These are phyloP conservation scores for Mallotus villosus DNA, from an alignment of 2,797 vertebrate genomes.

Conservation along the genomic window DNA sequence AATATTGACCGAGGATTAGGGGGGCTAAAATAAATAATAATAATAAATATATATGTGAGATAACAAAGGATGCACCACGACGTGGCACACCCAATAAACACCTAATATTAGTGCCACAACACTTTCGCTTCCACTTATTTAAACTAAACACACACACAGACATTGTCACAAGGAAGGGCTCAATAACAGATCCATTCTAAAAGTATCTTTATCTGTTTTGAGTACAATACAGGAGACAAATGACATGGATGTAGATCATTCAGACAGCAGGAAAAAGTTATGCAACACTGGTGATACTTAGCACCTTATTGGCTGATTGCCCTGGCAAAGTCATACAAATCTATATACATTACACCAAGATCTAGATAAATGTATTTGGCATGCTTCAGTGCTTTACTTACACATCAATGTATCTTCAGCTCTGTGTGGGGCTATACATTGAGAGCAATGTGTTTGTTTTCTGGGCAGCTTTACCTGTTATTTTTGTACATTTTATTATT, in stretches of 20 bases:
- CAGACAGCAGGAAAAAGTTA: conserved; percentile 2
- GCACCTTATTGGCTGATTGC: conserved; percentile 30
- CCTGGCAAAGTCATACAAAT: conserved; percentile 25
- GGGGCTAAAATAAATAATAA: no score
- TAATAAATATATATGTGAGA: no score
- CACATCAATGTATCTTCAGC: conserved; percentile 1
- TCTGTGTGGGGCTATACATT: conserved; percentile 1
- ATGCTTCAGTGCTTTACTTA: conserved; percentile 18
- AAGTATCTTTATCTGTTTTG: no score
- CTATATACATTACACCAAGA: conserved; percentile 38
- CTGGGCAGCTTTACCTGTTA: neutral
- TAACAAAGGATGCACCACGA: no score
- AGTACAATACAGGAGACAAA: no score
- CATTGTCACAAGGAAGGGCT: no score
- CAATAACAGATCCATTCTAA: no score
- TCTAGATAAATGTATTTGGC: conserved; percentile 27
- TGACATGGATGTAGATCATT: neutral
- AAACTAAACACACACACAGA: no score
- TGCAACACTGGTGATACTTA: conserved; percentile 7
- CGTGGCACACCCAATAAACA: no score
- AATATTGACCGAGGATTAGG: no score
- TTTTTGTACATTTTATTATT: neutral
- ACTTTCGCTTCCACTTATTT: no score
- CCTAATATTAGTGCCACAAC: no score
- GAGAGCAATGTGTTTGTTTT: neutral